Conservation (phyloP, 2,797 vertebrate genomes). For the Onychomys arenicola region DNA sequence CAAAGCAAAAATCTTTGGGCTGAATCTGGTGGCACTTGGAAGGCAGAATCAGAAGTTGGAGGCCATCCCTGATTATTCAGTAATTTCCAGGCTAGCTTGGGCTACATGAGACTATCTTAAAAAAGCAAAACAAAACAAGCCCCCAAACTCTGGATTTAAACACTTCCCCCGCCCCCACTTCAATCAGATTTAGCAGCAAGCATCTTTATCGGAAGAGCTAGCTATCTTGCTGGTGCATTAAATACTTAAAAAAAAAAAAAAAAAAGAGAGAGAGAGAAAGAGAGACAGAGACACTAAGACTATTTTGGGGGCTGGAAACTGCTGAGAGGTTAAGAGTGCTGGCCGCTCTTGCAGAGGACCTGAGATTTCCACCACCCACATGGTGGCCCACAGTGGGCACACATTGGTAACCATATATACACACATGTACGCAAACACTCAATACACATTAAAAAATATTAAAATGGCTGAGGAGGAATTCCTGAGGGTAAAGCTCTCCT, state of each 20-base stretch:
- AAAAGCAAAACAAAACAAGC: not conserved
- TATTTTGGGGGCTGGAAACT: not conserved
- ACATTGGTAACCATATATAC: not conserved
- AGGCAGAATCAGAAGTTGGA: not conserved
- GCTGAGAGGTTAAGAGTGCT: not conserved
- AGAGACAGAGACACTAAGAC: too few relatives aligned
- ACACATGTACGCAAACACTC: not conserved
- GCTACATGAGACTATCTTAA: not conserved
- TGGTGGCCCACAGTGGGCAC: not conserved
- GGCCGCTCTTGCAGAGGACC: not conserved
- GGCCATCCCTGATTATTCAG: not conserved
- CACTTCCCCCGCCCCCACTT: too few relatives aligned
- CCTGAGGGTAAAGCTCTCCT: not conserved
- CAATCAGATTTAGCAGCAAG: not conserved
- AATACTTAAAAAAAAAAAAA: not conserved
- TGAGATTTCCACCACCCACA: not conserved
- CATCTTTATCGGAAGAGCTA: not conserved
- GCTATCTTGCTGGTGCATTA: not conserved
- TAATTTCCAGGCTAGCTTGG: not conserved
- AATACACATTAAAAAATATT: not conserved
- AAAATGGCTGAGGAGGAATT: not conserved
- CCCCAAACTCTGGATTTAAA: not conserved
- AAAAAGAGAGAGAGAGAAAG: too few relatives aligned
- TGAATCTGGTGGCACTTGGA: not conserved
- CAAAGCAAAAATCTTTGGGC: not conserved